phyloP scores from a whole-genome alignment of 2,113 vertebrate genomes.

The Gadus macrocephalus region DNA sequence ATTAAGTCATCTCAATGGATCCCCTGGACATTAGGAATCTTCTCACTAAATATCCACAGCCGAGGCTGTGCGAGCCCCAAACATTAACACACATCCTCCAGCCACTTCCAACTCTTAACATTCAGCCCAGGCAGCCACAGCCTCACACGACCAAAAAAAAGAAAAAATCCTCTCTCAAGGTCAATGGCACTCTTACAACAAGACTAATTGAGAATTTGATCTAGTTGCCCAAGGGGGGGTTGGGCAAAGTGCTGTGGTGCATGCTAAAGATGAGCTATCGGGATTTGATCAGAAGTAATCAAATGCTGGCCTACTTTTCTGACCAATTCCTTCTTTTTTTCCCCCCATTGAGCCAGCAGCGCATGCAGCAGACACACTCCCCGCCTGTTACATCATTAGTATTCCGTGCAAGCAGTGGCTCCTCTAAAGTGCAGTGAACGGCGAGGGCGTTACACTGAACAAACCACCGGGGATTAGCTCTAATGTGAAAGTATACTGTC shows the following conservation, averaged over 20 bases:
- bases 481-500: constrained; percentile 24
- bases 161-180: constrained; percentile 49
- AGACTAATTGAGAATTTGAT: constrained; percentile 70
- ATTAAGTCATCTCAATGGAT: no score
- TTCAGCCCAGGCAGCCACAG: constrained; percentile 46
- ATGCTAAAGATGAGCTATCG: constrained; percentile 64
- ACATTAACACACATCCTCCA: constrained; percentile 29
- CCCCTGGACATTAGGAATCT: no score
- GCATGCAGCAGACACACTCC: constrained; percentile 5
- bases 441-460: neutral
- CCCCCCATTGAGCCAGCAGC: neutral
- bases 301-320: constrained; percentile 53
- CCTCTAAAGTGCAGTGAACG: constrained; percentile 17
- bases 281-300: constrained; percentile 60
- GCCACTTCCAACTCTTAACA: constrained; percentile 52
- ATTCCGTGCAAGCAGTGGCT: constrained; percentile 8
- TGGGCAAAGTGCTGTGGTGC: constrained; percentile 50
- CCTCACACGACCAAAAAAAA: constrained; percentile 23
- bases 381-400: constrained; percentile 17
- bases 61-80: neutral
- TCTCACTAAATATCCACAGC: no score
- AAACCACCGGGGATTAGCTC: constrained; percentile 14
- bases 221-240: constrained; percentile 52
- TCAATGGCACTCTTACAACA: constrained; percentile 55
- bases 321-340: constrained; percentile 41